Conservation (phyloP, 92 coral and sea anemone species). For the Ricordea florida region DNA sequence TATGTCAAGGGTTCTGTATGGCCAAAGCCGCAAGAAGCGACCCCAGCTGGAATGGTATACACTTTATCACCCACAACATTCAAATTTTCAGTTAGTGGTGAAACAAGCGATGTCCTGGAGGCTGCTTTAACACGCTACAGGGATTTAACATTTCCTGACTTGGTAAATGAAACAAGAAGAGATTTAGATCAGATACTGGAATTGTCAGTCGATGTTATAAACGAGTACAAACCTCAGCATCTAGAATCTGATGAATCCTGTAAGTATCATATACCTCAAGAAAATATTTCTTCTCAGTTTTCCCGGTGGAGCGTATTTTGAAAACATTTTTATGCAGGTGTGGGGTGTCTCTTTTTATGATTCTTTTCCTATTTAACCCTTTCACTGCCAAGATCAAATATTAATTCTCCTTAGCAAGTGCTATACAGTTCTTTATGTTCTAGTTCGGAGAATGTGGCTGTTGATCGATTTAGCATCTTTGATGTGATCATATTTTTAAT, state of each 20-base stretch:
- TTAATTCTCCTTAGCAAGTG: too few relatives aligned
- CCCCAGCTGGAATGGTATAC: slow-evolving; percentile 51
- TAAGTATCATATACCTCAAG: too few relatives aligned
- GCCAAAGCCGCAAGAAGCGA: slow-evolving; percentile 92
- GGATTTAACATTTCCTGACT: slow-evolving; percentile 77
- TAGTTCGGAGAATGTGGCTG: too few relatives aligned
- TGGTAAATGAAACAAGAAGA: background rate
- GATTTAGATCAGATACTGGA: slow-evolving; percentile 43
- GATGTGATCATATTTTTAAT: too few relatives aligned
- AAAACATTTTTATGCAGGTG: too few relatives aligned
- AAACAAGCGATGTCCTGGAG: slow-evolving; percentile 82
- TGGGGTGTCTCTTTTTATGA: too few relatives aligned
- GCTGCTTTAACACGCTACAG: slow-evolving; percentile 79
- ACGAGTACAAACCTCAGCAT: slow-evolving; percentile 55
- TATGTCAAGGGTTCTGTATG: slow-evolving; percentile 92
- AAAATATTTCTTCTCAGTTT: too few relatives aligned
- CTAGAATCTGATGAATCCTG: slow-evolving; percentile 85
- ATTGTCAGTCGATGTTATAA: slow-evolving; percentile 62
- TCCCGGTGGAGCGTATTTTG: too few relatives aligned
- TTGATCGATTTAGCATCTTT: too few relatives aligned
- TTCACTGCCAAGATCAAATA: too few relatives aligned
- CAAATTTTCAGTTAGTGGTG: slow-evolving; percentile 61
- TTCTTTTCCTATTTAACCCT: too few relatives aligned
- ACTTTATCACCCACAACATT: slow-evolving; percentile 62
- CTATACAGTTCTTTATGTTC: too few relatives aligned